Evolutionary conservation across 2,797 vertebrate species (phyloP).

Genomic region (Eidolon dupreanum): DNA sequence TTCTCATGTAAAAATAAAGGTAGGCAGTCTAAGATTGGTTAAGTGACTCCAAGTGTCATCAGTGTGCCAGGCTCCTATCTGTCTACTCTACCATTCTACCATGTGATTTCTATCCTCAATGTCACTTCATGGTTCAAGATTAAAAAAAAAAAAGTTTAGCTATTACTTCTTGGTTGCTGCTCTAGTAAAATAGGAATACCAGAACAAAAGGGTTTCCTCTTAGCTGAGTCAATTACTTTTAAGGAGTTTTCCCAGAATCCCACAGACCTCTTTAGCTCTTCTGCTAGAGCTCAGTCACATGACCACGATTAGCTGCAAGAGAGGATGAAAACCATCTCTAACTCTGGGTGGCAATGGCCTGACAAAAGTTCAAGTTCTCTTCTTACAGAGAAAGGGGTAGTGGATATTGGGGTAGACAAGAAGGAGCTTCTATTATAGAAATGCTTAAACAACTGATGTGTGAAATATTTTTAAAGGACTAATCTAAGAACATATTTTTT

Average conservation of each 20-base stretch:
- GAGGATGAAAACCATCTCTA: background rate
- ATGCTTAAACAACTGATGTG: background rate
- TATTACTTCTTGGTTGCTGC: background rate
- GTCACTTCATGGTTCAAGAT: background rate
- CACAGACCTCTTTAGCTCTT: background rate
- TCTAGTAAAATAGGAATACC: background rate
- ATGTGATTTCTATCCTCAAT: background rate
- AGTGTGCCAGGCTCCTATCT: background rate
- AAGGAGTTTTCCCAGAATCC: background rate
- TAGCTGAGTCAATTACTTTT: background rate
- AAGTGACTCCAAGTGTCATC: background rate
- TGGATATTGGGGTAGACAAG: background rate
- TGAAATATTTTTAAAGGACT: background rate
- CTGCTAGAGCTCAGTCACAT: background rate
- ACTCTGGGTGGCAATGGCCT: background rate
- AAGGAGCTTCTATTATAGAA: background rate
- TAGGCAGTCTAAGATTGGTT: background rate
- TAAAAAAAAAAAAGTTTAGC: background rate
- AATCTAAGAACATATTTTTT: background rate
- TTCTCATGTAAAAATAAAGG: background rate
- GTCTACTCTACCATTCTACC: background rate
- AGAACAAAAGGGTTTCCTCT: background rate
- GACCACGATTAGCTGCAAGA: background rate
- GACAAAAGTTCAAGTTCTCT: background rate
- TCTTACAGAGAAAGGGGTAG: background rate